Evolutionary conservation across 2,888 invertebrate genomes (phyloP), one percentile per base, ranked within the genome.

Genomic region (Eurytoma californica): DNA sequence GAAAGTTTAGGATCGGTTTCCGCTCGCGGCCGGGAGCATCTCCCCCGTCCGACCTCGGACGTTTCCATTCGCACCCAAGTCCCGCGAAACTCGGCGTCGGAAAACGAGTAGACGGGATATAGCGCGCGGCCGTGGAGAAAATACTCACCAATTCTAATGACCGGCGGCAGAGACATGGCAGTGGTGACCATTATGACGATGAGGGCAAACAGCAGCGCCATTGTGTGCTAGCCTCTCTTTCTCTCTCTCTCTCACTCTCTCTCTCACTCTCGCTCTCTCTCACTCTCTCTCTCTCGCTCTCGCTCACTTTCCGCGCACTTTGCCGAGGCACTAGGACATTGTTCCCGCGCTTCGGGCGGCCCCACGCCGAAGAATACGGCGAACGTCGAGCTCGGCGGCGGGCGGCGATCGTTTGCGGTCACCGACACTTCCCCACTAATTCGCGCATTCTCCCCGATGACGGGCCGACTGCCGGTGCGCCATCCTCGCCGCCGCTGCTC

Each of bases 91-190:
- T 39, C 39, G 39, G 5, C 39, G 39, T 0, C 39, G 39, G 3
- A 39, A 39, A 39, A 39, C 7, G 39, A 39, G 7, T 2, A 2
- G 24, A 24, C 24, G 24, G 24, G 24, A 24, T 24, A 16, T 3
- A 18, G 14, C 14, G 14, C 4, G 3, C 39, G 39, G 39, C 39
- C 14, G 28, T 13, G 14, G 14, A 60, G 13, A 47, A 39, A 47
- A 51, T 72, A 87, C 90, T 89, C 82, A 90, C 90, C 90, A 84
- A 90, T 90, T 86, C 89, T 87, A 84, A 90, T 89, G 84, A 90
- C 90, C 82, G 90, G 90, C 72, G 90, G 90, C 83, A 90, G 86
- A 83, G 90, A 90, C 88, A 89, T 87, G 84, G 87, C 89, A 85
- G 89, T 87, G 85, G 89, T 87, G 83, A 90, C 86, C 85, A 90